These are phyloP conservation scores for Pseudomugil gertrudae DNA, from an alignment of 2,797 vertebrate genomes.

Conservation along the genomic window DNA sequence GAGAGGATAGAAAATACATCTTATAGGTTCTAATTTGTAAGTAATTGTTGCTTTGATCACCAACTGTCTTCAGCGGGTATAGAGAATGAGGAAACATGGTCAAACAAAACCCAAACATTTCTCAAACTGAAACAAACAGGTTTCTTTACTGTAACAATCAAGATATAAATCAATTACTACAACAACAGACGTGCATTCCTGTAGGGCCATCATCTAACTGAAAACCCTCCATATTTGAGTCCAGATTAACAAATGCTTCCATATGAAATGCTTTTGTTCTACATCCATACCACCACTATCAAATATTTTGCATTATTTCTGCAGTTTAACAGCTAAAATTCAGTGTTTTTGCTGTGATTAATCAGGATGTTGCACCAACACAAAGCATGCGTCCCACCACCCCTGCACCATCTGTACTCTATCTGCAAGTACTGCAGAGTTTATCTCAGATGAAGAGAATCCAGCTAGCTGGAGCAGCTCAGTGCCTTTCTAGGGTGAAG, in stretches of 20 bases:
- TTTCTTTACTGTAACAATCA: background rate
- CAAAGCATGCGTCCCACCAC: background rate
- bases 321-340: background rate
- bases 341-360: background rate
- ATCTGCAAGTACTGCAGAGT: background rate
- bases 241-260: background rate
- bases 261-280: background rate
- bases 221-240: background rate
- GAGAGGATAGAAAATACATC: background rate
- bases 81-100: too few species aligned
- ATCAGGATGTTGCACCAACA: background rate
- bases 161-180: background rate
- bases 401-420: background rate
- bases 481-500: conserved; percentile 45
- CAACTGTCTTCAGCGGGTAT: background rate
- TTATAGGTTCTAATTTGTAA: background rate
- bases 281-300: background rate
- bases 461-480: conserved; percentile 34
- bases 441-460: conserved; percentile 9
- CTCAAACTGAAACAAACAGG: background rate
- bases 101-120: too few species aligned
- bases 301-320: background rate
- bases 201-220: background rate
- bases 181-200: background rate
- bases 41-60: background rate